Evolutionary conservation across 2,113 vertebrate species (phyloP).

Genomic region (Psilopsiagon aurifrons): DNA sequence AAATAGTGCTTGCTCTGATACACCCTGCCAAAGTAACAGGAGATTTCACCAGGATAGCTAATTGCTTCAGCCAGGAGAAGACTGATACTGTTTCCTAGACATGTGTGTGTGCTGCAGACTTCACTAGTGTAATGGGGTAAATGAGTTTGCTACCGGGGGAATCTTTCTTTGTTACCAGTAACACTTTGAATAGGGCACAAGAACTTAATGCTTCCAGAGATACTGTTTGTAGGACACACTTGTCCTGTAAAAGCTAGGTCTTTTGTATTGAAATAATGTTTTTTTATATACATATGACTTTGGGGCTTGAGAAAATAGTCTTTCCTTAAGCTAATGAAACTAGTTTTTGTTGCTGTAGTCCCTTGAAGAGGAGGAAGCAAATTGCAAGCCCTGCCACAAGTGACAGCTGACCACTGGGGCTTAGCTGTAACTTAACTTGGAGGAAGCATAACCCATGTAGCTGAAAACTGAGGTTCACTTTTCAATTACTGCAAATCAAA

Average conservation of each 20-base stretch:
- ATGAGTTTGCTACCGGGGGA: background rate
- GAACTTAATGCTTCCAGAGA: background rate
- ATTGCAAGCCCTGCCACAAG: background rate
- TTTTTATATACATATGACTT: background rate
- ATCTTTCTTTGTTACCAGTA: background rate
- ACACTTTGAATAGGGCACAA: background rate
- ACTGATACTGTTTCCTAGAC: background rate
- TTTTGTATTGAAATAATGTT: background rate
- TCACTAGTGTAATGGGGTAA: background rate
- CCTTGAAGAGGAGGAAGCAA: background rate
- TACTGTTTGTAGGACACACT: background rate
- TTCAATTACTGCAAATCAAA: background rate
- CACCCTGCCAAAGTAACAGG: background rate
- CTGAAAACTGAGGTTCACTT: background rate
- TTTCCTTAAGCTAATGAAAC: background rate
- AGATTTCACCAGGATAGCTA: background rate
- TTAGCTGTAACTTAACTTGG: background rate
- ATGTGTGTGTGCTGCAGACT: background rate
- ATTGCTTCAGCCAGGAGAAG: background rate
- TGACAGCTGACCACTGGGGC: background rate
- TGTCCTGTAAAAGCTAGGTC: background rate
- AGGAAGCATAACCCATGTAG: background rate
- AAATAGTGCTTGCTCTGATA: background rate
- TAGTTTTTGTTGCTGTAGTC: background rate
- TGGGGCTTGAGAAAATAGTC: background rate